Base-by-base conservation (phyloP, 2,888 invertebrate genomes). In the Deilephila porcellus region DNA sequence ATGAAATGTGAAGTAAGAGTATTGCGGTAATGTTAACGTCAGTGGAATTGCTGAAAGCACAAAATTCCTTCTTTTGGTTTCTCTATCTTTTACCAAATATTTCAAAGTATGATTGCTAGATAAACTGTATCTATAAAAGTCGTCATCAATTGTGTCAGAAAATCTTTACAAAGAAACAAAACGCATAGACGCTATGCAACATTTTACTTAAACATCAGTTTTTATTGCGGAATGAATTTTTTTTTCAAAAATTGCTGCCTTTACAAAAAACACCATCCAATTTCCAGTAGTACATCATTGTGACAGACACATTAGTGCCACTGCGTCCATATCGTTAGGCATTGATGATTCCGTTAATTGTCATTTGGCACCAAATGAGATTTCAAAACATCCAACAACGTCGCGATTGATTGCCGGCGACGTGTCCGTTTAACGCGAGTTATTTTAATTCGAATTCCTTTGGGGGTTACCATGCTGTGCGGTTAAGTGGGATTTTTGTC, bases 281-380 rank as follows among this genome's bases (percentile, higher is more conserved):
- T 19, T 52, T 4, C 19, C 45, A 45, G 34, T 25, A 25, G 67
- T 67, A 67, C 8, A 25, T 67, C 67, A 52, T 25, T 56, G 56
- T 71, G 37, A 64, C 62, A 74, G 71, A 52, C 32, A 63, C 60
- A 32, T 34, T 34, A 60, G 29, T 19, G 3, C 25, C 71, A 52
- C 63, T 37, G 60, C 64, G 62, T 25, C 67, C 60, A 52, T 64
- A 60, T 64, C 73, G 92, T 90, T 90, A 90, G 76, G 91, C 90
- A 84, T 86, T 89, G 87, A 90, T 88, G 90, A 90, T 86, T 91
- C 85, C 75, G 90, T 90, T 93, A 93, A 93, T 93, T 93, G 91
- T 90, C 86, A 92, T 90, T 86, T 86, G 85, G 86, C 86, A 84
- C 88, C 80, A 85, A 90, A 90, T 91, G 89, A 91, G 88, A 91